Conservation (phyloP, 2,888 invertebrate genomes). For the Toxonevra muliebris region DNA sequence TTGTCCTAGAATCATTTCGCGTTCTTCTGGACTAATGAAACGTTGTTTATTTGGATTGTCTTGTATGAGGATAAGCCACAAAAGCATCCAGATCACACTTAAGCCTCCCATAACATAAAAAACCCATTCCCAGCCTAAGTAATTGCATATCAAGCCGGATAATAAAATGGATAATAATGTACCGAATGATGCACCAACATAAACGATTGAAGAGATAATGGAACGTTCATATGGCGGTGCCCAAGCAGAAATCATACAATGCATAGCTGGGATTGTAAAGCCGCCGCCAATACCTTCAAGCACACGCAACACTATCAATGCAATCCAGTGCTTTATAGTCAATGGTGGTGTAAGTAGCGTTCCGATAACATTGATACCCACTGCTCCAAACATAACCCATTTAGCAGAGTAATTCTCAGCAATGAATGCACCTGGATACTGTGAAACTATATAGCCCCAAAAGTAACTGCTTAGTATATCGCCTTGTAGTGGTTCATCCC, state of each 20-base stretch:
- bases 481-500: constrained; percentile 79
- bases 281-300: constrained; percentile 78
- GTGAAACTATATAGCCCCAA: constrained; percentile 85
- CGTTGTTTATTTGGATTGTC: constrained; percentile 76
- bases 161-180: constrained; percentile 83
- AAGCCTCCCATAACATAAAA: constrained; percentile 84
- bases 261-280: constrained; percentile 91
- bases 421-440: constrained; percentile 75
- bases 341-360: constrained; percentile 80
- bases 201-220: constrained; percentile 81
- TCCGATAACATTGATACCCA: constrained; percentile 78
- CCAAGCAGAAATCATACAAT: constrained; percentile 86
- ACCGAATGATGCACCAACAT: constrained; percentile 85
- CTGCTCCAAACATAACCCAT: constrained; percentile 86
- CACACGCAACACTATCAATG: constrained; percentile 76
- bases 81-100: constrained; percentile 77
- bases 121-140: constrained; percentile 77
- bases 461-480: constrained; percentile 84
- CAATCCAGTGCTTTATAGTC: constrained; percentile 73
- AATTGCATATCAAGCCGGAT: constrained; percentile 76
- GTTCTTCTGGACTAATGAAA: constrained; percentile 74
- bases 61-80: constrained; percentile 75
- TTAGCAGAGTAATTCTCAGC: constrained; percentile 87
- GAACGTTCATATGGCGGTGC: constrained; percentile 89
- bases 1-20: constrained; percentile 72